A percentile compares a stretch with the other conserved stretches of the same genome.
Evolutionary conservation across 2,797 vertebrate species (phyloP).

Genomic region (Nyctibius grandis): DNA sequence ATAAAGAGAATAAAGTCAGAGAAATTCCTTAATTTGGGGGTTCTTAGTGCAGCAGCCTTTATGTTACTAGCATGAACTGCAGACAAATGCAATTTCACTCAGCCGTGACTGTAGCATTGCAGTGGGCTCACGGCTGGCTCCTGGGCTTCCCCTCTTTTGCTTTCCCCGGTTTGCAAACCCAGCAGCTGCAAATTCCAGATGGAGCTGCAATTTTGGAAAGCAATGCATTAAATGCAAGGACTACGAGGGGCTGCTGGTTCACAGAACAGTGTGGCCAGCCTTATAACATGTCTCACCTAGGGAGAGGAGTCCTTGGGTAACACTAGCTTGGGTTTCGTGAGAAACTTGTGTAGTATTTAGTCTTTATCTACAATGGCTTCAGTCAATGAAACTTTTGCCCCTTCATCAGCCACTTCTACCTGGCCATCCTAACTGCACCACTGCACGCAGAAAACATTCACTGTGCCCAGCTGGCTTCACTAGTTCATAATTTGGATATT

Average conservation of each 20-base stretch:
- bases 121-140: not conserved
- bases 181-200: not conserved
- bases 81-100: not conserved
- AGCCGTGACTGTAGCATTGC: not conserved
- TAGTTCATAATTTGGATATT: not conserved
- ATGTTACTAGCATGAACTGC: not conserved
- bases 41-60: not conserved
- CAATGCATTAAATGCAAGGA: not conserved
- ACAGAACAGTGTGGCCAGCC: not conserved
- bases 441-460: not conserved
- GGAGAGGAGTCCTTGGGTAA: not conserved
- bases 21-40: not conserved
- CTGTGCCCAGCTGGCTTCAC: not conserved
- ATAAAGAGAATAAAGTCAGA: not conserved
- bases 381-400: not conserved
- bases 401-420: not conserved
- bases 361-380: not conserved
- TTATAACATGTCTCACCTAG: accelerated
- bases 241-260: not conserved
- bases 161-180: not conserved
- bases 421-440: not conserved
- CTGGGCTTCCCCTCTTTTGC: not conserved
- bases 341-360: not conserved
- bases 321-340: not conserved
- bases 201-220: not conserved